Conservation (phyloP, 2,113 vertebrate species). For the Catagonus wagneri region DNA sequence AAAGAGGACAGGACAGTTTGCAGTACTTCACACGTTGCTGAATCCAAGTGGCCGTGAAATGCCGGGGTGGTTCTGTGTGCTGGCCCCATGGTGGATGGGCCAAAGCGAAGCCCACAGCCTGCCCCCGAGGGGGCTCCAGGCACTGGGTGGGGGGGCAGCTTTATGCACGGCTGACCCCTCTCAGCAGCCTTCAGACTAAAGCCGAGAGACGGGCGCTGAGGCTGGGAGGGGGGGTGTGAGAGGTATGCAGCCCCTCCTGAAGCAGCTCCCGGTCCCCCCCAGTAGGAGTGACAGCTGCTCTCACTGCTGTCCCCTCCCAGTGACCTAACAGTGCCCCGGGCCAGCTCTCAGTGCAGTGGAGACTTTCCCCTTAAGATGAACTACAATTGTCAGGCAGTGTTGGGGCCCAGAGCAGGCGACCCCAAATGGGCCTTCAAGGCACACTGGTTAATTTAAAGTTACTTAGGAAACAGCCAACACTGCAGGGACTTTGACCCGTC, state of each 20-base stretch:
- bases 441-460: no score
- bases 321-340: rapidly evolving
- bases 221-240: no score
- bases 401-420: no score
- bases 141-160: not conserved
- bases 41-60: not conserved
- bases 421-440: no score
- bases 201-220: not conserved
- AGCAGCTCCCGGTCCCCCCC: not conserved
- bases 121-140: rapidly evolving
- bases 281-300: not conserved
- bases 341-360: not conserved
- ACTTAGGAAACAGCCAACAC: no score
- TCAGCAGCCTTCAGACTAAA: not conserved
- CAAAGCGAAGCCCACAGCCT: not conserved
- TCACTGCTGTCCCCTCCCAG: rapidly evolving
- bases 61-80: not conserved
- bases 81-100: not conserved
- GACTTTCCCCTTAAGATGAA: not conserved
- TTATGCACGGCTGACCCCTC: not conserved
- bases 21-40: not conserved
- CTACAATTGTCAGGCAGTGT: not conserved
- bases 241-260: not conserved
- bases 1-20: not conserved
- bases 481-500: no score